Conservation (phyloP, 64 coral and sea anemone genomes). For the Orbicella faveolata region DNA sequence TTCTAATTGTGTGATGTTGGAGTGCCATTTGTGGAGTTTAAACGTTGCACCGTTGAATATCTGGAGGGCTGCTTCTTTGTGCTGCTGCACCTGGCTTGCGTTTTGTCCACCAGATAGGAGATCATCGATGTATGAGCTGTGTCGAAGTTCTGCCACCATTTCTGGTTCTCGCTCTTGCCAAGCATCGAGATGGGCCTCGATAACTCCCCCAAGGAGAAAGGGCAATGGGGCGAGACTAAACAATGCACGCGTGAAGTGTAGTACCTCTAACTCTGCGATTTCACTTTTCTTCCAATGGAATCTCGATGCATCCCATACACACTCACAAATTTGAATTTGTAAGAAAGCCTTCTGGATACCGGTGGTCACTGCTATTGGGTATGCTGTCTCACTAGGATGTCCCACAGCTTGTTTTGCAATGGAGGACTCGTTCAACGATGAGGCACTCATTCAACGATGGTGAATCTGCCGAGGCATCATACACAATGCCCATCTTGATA, state of each 20-base stretch:
- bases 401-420: conserved; percentile 47
- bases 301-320: conserved; percentile 27
- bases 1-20: conserved; percentile 18
- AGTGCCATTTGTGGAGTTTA: conserved; percentile 56
- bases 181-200: not conserved
- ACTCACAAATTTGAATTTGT: conserved; percentile 11
- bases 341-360: conserved; percentile 21
- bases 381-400: conserved; percentile 19
- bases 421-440: not conserved
- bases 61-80: conserved; percentile 18
- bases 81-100: conserved; percentile 19
- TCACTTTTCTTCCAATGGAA: conserved; percentile 36
- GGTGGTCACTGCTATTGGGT: conserved; percentile 17
- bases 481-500: conserved; percentile 19
- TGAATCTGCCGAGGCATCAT: conserved; percentile 37
- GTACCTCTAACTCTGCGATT: conserved; percentile 11
- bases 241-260: conserved; percentile 13
- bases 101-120: conserved; percentile 23
- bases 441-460: conserved; percentile 44
- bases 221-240: conserved; percentile 25
- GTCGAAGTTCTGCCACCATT: conserved; percentile 24
- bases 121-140: conserved; percentile 27
- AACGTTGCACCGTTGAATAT: conserved; percentile 41
- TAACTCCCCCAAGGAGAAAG: conserved; percentile 39
- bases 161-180: conserved; percentile 26